These are phyloP conservation scores for Lineus longissimus DNA, from an alignment of 1,140 invertebrate species.

Conservation along the genomic window DNA sequence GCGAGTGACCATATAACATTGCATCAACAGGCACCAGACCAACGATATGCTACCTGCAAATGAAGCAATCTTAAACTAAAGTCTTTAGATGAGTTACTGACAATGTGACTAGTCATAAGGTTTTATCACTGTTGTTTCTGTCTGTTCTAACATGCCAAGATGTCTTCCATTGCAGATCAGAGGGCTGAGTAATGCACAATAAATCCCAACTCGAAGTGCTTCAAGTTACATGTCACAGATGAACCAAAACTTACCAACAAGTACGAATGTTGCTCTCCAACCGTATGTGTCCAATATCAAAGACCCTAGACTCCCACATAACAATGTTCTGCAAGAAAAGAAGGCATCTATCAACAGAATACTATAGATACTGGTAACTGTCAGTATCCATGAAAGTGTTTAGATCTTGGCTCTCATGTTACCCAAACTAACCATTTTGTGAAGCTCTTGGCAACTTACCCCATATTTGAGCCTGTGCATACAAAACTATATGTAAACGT, in stretches of 20 bases:
- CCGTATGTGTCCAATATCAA: constrained; percentile 65
- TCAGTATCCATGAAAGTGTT: no score
- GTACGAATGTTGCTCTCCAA: constrained; percentile 67
- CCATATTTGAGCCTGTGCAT: constrained; percentile 62
- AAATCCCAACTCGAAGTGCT: no score
- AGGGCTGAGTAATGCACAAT: no score
- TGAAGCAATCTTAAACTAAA: constrained; percentile 7
- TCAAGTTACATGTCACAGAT: no score
- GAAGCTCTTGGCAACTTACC: no score
- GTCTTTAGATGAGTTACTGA: no score
- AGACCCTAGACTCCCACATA: constrained; percentile 68
- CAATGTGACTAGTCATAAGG: no score
- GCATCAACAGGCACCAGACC: constrained; percentile 58
- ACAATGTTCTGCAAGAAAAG: constrained; percentile 61
- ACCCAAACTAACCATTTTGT: constrained; percentile 32
- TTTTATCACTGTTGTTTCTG: no score
- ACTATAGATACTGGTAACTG: no score
- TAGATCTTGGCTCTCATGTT: no score
- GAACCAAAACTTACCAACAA: constrained; percentile 59
- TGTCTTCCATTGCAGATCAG: no score
- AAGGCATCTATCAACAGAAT: not conserved
- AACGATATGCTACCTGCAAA: constrained; percentile 58
- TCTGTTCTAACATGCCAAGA: no score
- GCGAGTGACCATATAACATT: constrained; percentile 52
- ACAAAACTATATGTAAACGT: constrained; percentile 69